These are phyloP conservation scores for Lochmaea capreae DNA, from an alignment of 2,888 invertebrate species.

Conservation along the genomic window DNA sequence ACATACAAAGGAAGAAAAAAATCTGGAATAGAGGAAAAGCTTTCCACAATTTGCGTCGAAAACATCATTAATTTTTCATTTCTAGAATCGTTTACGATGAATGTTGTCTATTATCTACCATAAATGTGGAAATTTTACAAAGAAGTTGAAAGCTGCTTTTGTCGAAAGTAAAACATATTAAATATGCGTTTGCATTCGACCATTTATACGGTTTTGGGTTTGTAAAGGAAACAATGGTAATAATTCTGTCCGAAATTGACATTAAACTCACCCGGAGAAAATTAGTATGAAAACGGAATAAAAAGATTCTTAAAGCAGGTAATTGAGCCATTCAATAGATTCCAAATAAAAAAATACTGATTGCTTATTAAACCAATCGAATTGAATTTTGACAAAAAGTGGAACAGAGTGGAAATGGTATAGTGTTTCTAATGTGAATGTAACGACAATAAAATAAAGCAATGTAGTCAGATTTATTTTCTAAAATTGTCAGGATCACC, in stretches of 20 bases:
- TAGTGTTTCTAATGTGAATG: no score
- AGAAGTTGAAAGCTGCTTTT: constrained; percentile 11
- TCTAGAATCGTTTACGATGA: constrained; percentile 24
- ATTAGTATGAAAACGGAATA: background rate
- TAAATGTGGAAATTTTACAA: constrained; percentile 24
- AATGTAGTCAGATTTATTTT: no score
- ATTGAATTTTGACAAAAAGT: no score
- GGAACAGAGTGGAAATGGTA: no score
- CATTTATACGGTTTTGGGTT: constrained; percentile 10
- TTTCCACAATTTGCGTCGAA: constrained; percentile 14
- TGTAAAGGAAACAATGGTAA: constrained; percentile 10
- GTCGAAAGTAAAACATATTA: constrained; percentile 5
- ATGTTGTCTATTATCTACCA: constrained; percentile 27
- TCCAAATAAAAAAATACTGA: no score
- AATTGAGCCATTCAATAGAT: no score
- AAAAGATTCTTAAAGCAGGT: no score
- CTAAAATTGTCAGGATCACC: no score
- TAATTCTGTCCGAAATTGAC: background rate
- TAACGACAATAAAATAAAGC: no score
- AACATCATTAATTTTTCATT: constrained; percentile 34
- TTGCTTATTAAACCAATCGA: no score
- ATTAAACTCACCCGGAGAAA: background rate
- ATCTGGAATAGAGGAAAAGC: constrained; percentile 11
- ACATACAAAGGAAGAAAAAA: constrained; percentile 29
- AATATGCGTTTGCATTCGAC: constrained; percentile 8